Conservation (phyloP, 2,113 vertebrate species). For the Chamaetylas fuelleborni region DNA sequence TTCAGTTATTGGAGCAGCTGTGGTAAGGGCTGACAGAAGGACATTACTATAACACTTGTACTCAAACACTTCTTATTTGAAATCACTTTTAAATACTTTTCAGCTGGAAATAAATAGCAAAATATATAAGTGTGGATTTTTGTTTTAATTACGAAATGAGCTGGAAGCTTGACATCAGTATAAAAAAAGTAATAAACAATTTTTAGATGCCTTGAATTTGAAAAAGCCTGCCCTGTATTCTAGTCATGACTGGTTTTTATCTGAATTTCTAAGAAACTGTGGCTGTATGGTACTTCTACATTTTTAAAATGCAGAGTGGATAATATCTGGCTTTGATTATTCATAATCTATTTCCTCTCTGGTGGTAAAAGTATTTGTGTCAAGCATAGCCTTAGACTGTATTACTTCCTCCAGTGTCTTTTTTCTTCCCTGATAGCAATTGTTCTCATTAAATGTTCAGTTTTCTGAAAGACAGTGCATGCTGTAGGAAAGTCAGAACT, state of each 20-base stretch:
- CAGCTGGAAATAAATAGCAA: neutral
- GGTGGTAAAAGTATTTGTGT: neutral
- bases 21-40: constrained; percentile 73
- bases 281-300: neutral
- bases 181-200: neutral
- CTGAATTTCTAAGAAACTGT: neutral
- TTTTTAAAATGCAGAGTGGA: neutral
- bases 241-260: neutral
- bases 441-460: neutral
- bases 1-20: constrained; percentile 78
- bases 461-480: neutral
- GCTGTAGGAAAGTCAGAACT: neutral
- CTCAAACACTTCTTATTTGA: neutral
- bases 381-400: neutral
- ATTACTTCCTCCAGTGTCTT: neutral
- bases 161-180: neutral
- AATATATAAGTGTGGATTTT: neutral
- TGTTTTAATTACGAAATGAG: neutral
- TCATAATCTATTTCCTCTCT: neutral
- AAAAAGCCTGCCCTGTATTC: neutral
- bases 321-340: neutral
- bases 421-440: neutral
- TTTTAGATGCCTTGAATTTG: neutral
- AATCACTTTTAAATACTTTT: neutral
- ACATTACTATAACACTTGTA: neutral